These are phyloP conservation scores for Acrossocheilus fasciatus DNA, from an alignment of 2,797 vertebrate species.

Conservation along the genomic window DNA sequence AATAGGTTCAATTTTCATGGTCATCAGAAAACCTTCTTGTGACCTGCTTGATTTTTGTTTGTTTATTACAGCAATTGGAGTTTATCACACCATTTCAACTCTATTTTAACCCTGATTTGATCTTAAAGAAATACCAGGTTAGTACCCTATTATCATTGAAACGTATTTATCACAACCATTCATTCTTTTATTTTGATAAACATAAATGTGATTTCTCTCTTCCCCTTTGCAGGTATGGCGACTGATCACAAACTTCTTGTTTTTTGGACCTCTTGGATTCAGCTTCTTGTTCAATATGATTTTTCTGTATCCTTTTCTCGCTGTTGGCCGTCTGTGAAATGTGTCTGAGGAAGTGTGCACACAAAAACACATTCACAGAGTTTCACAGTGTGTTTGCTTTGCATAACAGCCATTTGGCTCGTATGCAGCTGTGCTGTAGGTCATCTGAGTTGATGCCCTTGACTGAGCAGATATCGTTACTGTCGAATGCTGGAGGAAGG, in stretches of 20 bases:
- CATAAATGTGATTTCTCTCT: neutral
- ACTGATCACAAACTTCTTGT: slow-evolving; percentile 97
- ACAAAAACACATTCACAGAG: neutral
- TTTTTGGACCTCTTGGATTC: slow-evolving; percentile 98
- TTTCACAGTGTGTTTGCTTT: slow-evolving; percentile 29
- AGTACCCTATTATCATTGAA: slow-evolving; percentile 63
- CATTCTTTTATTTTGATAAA: neutral
- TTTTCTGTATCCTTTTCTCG: slow-evolving; percentile 94
- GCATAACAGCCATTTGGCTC: slow-evolving; percentile 24
- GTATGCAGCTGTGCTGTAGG: neutral
- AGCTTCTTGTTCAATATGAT: slow-evolving; percentile 99
- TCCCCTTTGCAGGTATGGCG: slow-evolving; percentile 87
- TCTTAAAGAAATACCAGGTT: slow-evolving; percentile 97
- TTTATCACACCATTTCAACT: slow-evolving; percentile 97
- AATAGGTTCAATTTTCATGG: neutral
- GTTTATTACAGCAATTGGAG: slow-evolving; percentile 88
- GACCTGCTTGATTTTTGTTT: neutral
- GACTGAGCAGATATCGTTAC: slow-evolving; percentile 90
- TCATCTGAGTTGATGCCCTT: slow-evolving; percentile 73
- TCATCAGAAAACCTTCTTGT: neutral
- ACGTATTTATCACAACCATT: neutral
- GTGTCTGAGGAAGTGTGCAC: neutral
- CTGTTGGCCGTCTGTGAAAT: neutral
- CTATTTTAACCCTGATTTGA: slow-evolving; percentile 98
- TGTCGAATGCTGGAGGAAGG: slow-evolving; percentile 99